Evolutionary conservation across 2,113 vertebrate species (phyloP).

Genomic region (Mastomys natalensis): DNA sequence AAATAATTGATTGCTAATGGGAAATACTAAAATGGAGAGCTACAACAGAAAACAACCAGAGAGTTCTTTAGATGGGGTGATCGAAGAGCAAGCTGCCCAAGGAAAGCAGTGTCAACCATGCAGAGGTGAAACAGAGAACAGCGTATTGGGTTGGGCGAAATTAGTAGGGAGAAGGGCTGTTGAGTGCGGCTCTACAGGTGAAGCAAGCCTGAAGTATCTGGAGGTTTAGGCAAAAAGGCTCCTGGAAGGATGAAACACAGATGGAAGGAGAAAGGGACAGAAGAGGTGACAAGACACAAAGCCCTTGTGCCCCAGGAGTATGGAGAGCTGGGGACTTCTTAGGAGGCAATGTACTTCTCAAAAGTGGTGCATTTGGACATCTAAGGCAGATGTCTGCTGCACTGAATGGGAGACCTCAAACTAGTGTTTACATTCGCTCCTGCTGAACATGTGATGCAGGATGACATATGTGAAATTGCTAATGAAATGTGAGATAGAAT

Average conservation of each 20-base stretch:
- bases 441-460: not conserved
- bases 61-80: not conserved
- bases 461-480: not conserved
- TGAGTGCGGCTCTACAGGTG: not conserved
- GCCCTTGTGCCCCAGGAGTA: too few relatives aligned
- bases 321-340: not conserved
- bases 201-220: not conserved
- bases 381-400: not conserved
- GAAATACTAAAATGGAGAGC: not conserved
- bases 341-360: not conserved
- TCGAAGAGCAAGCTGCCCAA: not conserved
- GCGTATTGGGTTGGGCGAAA: fast-evolving
- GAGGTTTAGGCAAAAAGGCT: not conserved
- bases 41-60: not conserved
- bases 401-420: not conserved
- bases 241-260: too few relatives aligned
- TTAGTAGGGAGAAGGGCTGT: not conserved
- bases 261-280: not conserved
- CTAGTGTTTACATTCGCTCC: not conserved
- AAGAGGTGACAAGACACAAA: not conserved
- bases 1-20: not conserved
- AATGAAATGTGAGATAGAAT: not conserved
- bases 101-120: not conserved
- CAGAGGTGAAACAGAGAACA: not conserved
- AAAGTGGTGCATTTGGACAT: not conserved